Base-by-base conservation (phyloP, 1,140 invertebrate species). In the Drosophila sechellia region DNA sequence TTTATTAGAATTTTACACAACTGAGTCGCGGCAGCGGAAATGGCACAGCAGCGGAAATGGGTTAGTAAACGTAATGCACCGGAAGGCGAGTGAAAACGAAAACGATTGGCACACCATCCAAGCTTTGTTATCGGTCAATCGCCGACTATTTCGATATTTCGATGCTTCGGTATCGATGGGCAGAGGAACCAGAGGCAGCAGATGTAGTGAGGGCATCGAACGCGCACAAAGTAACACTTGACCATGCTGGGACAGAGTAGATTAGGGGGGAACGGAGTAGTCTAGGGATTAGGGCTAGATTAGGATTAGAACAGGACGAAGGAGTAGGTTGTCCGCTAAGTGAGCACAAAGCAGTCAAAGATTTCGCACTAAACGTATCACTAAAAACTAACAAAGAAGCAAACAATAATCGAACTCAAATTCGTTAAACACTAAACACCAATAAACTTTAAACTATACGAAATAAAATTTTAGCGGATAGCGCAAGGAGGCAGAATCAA, bases 1-100 rank as follows among this genome's bases (percentile, higher is more conserved):
- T 89, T 89, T 89, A 89, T 84, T 89, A 89, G 73, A 84, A 76
- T 89, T 89, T 87, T 89, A 89, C 85, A 87, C 85, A 79, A 81
- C 43, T 34, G 42, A 77, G 46, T 58, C 57, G 54, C 34, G 45
- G 46, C 46, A 77, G 61, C 53, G 35, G 37, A 63, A 78, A 63
- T 52, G 55, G 52, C 60, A 65, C 59, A 42, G 34, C 20, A 61
- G 25, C 37, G 54, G 49, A 42, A 70, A 74, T 56, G 25, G 52
- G 59, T 49, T 49, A 37, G 52, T 37, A 69, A 56, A 70, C 27
- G 65, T 43, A 70, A 57, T 40, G 70, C 52, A 70, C 43, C 20
- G 39, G 50, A 46, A 4, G 15, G 25, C 31, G 31, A 10, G n/a
- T 39, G 37, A 13, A 31, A 31, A 13, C 17, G 10, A 53, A 10